phyloP scores from a whole-genome alignment of 1,140 invertebrate genomes.

The Goniozus legneri region DNA sequence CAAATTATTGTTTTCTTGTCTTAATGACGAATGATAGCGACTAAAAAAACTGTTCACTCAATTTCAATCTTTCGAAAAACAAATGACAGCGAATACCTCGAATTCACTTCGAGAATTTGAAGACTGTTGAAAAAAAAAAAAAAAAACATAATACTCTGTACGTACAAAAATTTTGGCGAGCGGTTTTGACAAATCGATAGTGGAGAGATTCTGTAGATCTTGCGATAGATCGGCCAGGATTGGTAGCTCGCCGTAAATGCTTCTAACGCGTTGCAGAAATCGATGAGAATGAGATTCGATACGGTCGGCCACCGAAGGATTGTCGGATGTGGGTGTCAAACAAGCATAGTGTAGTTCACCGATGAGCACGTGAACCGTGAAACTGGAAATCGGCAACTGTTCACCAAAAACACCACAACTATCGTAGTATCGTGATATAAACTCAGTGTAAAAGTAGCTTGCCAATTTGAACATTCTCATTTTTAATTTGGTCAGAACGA shows the following conservation, averaged over 20 bases:
- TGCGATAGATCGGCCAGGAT: conserved; percentile 32
- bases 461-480: no score
- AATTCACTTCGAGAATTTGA: no score
- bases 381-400: conserved; percentile 19
- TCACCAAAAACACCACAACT: no score
- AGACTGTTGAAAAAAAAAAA: not conserved
- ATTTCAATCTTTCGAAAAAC: no score
- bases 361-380: conserved; percentile 30
- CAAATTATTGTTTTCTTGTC: no score
- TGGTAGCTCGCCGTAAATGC: conserved; percentile 34
- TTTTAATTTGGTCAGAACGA: not conserved
- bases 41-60: no score
- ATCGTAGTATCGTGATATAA: no score
- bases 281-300: conserved; percentile 23
- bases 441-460: no score
- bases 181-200: conserved; percentile 29
- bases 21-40: no score
- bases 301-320: conserved; percentile 12
- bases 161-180: conserved; percentile 32
- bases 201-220: conserved; percentile 23
- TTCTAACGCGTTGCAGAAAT: conserved; percentile 31
- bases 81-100: no score
- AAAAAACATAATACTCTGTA: not conserved
- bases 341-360: conserved; percentile 34
- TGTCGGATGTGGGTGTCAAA: conserved; percentile 26